These are phyloP conservation scores for Ficedula albicollis DNA, from an alignment of 2,797 vertebrate genomes.

Conservation along the genomic window DNA sequence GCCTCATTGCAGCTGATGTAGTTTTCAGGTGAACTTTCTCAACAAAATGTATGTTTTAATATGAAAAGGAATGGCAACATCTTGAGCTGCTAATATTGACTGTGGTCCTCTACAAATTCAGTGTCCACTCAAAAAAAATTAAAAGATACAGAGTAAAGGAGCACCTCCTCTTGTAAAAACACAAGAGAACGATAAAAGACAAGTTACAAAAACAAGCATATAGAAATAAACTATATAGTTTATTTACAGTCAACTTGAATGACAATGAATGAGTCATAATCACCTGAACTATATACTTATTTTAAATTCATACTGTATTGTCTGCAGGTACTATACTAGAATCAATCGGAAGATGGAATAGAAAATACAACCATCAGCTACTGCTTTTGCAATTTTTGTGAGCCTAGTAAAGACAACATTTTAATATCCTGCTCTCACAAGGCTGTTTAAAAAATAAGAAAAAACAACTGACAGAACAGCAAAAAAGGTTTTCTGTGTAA, in stretches of 20 bases:
- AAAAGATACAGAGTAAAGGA: neutral
- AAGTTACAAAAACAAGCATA: neutral
- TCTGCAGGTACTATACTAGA: conserved; percentile 6
- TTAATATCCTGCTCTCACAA: conserved; percentile 12
- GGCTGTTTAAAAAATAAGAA: neutral
- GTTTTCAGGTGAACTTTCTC: conserved; percentile 5
- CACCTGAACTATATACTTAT: neutral
- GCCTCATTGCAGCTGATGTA: neutral
- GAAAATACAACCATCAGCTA: neutral
- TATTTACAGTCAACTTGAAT: neutral
- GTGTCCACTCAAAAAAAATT: neutral
- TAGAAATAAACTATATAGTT: neutral
- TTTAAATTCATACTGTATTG: neutral
- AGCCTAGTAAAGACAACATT: neutral
- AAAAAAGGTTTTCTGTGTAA: neutral
- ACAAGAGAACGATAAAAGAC: neutral
- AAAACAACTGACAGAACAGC: neutral
- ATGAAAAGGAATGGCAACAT: neutral
- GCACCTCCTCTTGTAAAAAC: neutral
- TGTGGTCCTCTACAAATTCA: neutral
- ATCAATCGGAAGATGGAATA: neutral
- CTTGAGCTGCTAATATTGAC: neutral
- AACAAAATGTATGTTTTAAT: neutral
- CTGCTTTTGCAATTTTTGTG: neutral
- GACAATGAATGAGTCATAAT: neutral